phyloP scores from a whole-genome alignment of 2,113 vertebrate genomes.

The Ariopsis seemanni region DNA sequence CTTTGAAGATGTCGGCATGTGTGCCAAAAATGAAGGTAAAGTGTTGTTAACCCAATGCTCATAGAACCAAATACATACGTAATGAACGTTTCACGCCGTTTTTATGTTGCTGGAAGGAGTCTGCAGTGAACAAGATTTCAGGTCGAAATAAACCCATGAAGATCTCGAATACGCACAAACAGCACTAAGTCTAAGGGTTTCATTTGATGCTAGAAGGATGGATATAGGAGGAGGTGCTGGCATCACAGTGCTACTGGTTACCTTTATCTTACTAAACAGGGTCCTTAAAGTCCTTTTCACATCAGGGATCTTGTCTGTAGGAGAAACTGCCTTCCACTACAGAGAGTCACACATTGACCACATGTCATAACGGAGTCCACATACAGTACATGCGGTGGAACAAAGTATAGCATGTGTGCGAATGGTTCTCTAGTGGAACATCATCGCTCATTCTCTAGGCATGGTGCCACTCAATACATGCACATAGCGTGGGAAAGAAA shows the following conservation, averaged over 20 bases:
- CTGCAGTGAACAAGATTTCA: background rate
- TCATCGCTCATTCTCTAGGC: constrained; percentile 30
- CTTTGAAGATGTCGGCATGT: background rate
- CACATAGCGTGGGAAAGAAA: constrained; percentile 31
- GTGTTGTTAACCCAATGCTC: background rate
- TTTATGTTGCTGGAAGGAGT: background rate
- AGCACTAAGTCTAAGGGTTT: background rate
- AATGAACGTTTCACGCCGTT: too few relatives aligned
- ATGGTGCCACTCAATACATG: constrained; percentile 43
- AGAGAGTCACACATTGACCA: constrained; percentile 73
- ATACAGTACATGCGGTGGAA: constrained; percentile 17
- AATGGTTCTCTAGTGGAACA: constrained; percentile 3
- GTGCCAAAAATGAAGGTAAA: background rate
- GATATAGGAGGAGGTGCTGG: background rate
- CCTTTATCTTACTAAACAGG: constrained; percentile 82
- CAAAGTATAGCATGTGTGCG: background rate
- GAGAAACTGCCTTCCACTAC: constrained; percentile 75
- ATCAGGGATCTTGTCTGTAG: constrained; percentile 80
- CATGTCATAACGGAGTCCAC: constrained; percentile 29
- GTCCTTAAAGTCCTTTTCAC: constrained; percentile 83
- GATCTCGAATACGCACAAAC: constrained; percentile 3
- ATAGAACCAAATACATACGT: background rate
- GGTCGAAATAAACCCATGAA: constrained; percentile 10
- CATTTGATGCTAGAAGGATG: background rate
- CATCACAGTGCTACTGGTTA: constrained; percentile 59